Conservation (phyloP, 2,888 invertebrate genomes). For the Epiblema foenella region DNA sequence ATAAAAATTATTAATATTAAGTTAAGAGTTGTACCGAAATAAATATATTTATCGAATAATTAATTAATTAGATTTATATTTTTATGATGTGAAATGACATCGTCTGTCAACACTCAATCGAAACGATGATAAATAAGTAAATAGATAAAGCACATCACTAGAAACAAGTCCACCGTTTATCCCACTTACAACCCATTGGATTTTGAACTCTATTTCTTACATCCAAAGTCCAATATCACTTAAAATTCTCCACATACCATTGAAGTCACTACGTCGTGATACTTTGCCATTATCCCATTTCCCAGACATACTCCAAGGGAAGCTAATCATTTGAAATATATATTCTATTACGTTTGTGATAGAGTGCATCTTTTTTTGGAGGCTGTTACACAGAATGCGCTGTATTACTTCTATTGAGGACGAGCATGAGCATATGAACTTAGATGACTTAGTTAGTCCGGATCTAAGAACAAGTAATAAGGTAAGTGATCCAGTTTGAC, state of each 20-base stretch:
- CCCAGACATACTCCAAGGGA: constrained; percentile 19
- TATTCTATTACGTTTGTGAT: not conserved
- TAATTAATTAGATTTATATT: no score
- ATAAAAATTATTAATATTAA: no score
- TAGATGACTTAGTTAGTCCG: not conserved
- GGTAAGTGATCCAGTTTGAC: no score
- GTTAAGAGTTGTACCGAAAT: no score
- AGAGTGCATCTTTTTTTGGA: not conserved
- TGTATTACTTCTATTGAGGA: not conserved
- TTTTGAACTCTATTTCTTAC: constrained; percentile 1
- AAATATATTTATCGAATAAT: no score
- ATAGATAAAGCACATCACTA: constrained; percentile 4
- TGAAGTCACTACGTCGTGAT: constrained; percentile 26
- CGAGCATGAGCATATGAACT: not conserved
- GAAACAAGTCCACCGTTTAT: constrained; percentile 7
- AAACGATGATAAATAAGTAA: constrained; percentile 7
- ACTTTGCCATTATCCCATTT: constrained; percentile 39
- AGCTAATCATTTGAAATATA: not conserved
- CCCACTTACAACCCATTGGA: not conserved
- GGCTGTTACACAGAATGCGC: constrained; percentile 3
- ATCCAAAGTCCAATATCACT: not conserved
- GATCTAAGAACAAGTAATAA: not conserved
- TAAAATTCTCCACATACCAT: constrained; percentile 13
- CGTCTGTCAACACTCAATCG: not conserved
- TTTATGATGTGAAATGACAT: not conserved